phyloP scores from a whole-genome alignment of 1,140 invertebrate species.

The Heterodera carotae region DNA sequence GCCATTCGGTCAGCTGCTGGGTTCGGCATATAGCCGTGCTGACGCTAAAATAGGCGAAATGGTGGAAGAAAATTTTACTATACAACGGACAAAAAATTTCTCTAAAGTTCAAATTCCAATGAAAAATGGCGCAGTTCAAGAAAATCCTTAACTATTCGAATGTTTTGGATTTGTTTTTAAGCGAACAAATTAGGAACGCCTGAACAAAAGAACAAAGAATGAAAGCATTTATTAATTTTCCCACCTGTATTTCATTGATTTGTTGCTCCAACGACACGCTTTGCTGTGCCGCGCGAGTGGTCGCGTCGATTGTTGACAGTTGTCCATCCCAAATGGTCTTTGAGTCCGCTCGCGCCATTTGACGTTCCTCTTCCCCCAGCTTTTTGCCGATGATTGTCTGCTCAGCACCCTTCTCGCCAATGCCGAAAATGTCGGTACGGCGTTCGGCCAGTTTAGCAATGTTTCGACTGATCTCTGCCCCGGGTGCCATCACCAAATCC shows the following conservation, averaged over 20 bases:
- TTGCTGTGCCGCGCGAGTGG: conserved; percentile 84
- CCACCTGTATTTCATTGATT: conserved; percentile 57
- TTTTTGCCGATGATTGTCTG: conserved; percentile 99
- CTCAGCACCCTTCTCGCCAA: conserved; percentile 82
- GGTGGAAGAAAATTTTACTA: too few species aligned
- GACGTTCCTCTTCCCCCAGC: conserved; percentile 87
- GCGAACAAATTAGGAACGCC: too few species aligned
- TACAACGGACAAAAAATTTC: too few species aligned
- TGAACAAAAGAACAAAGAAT: too few species aligned
- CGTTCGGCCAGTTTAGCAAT: conserved; percentile 90
- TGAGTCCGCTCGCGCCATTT: conserved; percentile 76
- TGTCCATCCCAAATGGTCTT: conserved; percentile 96
- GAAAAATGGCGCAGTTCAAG: too few species aligned
- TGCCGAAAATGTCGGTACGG: conserved; percentile 99
- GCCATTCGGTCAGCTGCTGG: conserved; percentile 68
- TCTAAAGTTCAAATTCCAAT: too few species aligned
- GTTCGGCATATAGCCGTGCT: conserved; percentile 58
- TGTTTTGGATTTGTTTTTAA: too few species aligned
- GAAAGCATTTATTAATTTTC: not conserved
- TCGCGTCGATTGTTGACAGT: conserved; percentile 87
- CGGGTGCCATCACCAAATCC: conserved; percentile 81
- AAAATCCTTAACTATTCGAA: too few species aligned
- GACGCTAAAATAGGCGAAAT: conserved; percentile 23
- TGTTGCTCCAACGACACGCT: conserved; percentile 81
- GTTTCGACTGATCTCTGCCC: conserved; percentile 86